Evolutionary conservation across 2,797 vertebrate genomes (phyloP), one percentile per base, ranked within the genome.

Genomic region (Muscicapa comitata): DNA sequence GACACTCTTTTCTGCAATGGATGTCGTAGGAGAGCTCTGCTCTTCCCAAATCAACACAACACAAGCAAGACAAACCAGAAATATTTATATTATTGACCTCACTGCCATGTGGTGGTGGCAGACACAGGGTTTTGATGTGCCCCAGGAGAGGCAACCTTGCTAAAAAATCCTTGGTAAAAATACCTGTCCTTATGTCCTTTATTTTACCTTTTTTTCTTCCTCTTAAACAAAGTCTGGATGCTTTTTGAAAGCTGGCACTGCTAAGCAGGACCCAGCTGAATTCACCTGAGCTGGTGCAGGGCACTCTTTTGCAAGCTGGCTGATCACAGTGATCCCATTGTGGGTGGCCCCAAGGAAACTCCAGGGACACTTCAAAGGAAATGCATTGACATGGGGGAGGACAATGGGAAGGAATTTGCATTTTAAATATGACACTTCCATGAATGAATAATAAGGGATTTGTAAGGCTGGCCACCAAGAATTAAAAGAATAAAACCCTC

Each of bases 381-480:
- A 86, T 1, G 1, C 40, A 61, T 4, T 53, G 42, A 92, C 28
- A 88, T 13, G 24, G 40, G 31, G 33, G 26, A 87, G 47, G 16
- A 90, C 90, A 79, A 86, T 24, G 53, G 63, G 23, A 73, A 74
- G 71, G 92, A 80, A 95, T 96, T 95, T 95, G 86, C 96, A 95
- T 96, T 93, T 96, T 91, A 83, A 96, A 87, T 71, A 51, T 72
- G 92, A 89, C 67, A 61, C 57, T 92, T 55, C 38, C 72, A 87
- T 91, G 78, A 89, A 95, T 91, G 86, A 88, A 74, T 93, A 93
- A 95, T 85, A 86, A 93, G 70, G 92, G 93, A 96, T 97, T 96
- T 95, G 26, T 59, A 82, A 68, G 58, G 72, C 72, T 91, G 93
- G 84, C 57, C 94, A 95, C 72, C 75, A 89, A 68, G 93, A 93